A percentile compares a stretch with the other conserved stretches of the same genome.
Conservation (phyloP, 2,888 invertebrate species). For the Gasteruption jaculator region DNA sequence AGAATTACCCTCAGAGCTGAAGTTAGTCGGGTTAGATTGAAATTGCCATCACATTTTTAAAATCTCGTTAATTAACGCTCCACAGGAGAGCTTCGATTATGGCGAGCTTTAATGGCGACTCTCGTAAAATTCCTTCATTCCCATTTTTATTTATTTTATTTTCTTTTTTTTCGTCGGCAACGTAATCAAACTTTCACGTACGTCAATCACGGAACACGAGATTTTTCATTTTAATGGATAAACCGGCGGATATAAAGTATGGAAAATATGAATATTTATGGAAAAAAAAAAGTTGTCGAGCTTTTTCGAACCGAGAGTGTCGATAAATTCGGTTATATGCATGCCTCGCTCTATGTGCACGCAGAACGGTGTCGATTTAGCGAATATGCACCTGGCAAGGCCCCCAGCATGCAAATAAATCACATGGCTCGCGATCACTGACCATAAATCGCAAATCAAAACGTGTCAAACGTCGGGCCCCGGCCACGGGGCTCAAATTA, state of each 20-base stretch:
- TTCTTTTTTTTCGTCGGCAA: too few species aligned
- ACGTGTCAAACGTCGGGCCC: constrained; percentile 44
- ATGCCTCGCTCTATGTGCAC: constrained; percentile 23
- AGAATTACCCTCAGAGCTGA: constrained; percentile 49
- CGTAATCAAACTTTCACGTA: too few species aligned
- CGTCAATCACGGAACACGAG: too few species aligned
- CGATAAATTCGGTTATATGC: constrained; percentile 5
- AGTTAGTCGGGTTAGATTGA: constrained; percentile 46
- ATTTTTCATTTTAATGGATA: too few species aligned
- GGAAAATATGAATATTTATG: too few species aligned
- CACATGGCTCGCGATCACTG: constrained; percentile 22
- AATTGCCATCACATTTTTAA: constrained; percentile 47
- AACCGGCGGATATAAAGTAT: too few species aligned
- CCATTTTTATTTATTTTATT: too few species aligned
- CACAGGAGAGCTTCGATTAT: too few species aligned
- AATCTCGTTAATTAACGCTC: constrained; percentile 38
- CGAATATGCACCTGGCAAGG: constrained; percentile 28
- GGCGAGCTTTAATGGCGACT: too few species aligned
- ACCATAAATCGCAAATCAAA: constrained; percentile 47
- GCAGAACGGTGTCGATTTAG: constrained; percentile 26
- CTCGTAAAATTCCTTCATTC: too few species aligned
- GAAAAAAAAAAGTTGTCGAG: too few species aligned
- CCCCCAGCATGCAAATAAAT: constrained; percentile 31
- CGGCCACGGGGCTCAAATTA: constrained; percentile 40
- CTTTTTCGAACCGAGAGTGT: constrained; percentile 16